Conservation (phyloP, 1,140 invertebrate genomes). For the Drosophila yakuba region DNA sequence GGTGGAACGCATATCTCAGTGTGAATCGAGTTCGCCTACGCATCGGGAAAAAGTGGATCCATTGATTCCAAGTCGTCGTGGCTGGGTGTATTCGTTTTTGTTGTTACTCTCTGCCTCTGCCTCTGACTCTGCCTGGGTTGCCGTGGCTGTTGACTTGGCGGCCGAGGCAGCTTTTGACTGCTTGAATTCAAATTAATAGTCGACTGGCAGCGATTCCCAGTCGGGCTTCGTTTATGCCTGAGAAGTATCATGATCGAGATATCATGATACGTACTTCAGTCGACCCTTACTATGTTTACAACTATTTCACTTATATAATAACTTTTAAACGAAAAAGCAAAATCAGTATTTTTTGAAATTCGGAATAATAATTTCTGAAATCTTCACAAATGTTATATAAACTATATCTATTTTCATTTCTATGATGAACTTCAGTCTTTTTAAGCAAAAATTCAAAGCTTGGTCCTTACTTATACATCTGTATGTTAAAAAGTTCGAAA, state of each 20-base stretch:
- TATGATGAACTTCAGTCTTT: no score
- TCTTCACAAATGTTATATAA: no score
- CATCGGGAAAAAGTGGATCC: conserved; percentile 77
- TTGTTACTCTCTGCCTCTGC: conserved; percentile 3
- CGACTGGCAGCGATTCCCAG: conserved; percentile 44
- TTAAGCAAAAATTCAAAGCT: no score
- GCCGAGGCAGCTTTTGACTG: conserved; percentile 70
- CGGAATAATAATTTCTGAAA: no score
- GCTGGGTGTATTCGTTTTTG: conserved; percentile 3
- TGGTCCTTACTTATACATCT: no score
- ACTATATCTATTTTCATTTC: no score
- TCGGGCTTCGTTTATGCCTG: conserved; percentile 19
- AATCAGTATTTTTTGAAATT: no score
- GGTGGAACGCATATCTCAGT: conserved; percentile 81
- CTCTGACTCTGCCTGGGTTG: conserved; percentile 13
- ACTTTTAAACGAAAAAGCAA: no score
- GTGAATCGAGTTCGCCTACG: conserved; percentile 81
- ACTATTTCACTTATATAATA: no score
- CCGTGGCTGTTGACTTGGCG: conserved; percentile 57
- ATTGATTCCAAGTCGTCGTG: conserved; percentile 72
- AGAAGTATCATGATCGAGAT: neutral
- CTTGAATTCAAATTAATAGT: conserved; percentile 83
- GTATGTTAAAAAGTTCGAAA: no score
- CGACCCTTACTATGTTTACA: no score
- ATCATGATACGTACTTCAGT: neutral